Conservation (phyloP, 23 tunicate species). For the Diplosoma virens region DNA sequence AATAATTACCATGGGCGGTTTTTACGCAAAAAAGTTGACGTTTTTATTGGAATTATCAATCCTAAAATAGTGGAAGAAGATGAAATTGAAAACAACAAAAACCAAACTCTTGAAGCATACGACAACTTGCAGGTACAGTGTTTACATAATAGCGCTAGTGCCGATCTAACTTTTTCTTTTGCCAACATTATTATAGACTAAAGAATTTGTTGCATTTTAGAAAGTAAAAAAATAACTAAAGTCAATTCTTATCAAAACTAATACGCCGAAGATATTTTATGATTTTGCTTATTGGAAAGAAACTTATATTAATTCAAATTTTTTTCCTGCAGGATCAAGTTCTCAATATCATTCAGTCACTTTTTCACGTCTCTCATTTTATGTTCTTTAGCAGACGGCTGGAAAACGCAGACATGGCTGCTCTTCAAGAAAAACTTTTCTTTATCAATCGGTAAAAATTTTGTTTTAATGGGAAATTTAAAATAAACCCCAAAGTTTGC, state of each 20-base stretch:
- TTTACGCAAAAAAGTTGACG: constrained; percentile 3
- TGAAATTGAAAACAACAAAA: not conserved
- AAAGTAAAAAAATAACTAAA: too few species aligned
- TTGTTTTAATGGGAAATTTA: too few species aligned
- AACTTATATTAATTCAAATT: too few species aligned
- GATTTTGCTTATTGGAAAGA: too few species aligned
- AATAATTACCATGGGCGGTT: constrained; percentile 5
- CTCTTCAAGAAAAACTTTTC: constrained; percentile 3
- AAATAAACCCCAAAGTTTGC: too few species aligned
- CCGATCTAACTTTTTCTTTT: too few species aligned
- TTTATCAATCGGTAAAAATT: constrained; percentile 32
- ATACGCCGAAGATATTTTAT: too few species aligned
- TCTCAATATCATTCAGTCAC: not conserved
- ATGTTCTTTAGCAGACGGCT: constrained; percentile 35
- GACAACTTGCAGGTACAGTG: constrained; percentile 38
- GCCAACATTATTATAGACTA: too few species aligned
- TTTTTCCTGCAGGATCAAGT: constrained; percentile 19
- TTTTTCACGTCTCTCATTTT: constrained; percentile 28
- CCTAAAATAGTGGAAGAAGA: not conserved
- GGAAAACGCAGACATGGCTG: constrained; percentile 22
- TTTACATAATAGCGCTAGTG: too few species aligned
- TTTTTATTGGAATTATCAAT: constrained; percentile 31
- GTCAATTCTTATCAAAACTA: too few species aligned
- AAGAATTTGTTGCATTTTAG: too few species aligned
- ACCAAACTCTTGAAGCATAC: constrained; percentile 3